Base-by-base conservation (phyloP, 2,888 invertebrate genomes). In the Hoplodrina ambigua region DNA sequence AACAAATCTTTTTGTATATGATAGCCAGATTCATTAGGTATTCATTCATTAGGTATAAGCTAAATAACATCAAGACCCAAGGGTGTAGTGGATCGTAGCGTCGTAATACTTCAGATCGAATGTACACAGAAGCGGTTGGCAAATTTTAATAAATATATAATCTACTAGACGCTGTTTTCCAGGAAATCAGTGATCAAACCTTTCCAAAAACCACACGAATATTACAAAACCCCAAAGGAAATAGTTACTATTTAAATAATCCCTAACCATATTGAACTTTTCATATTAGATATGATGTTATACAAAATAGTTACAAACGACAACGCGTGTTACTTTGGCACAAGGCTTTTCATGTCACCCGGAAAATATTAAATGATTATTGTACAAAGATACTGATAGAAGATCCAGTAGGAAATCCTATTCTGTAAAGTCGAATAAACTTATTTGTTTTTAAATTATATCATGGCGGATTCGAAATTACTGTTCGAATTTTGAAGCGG, bases 271-370 rank as follows among this genome's bases (percentile, higher is more conserved):
- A 65, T 20, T 17, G 50, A 37, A 57, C 61, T 61, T 70, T 63
- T 59, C 70, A 77, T 71, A 59, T 75, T 65, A 54, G 33, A 61
- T 49, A 37, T 52, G 59, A 60, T 69, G 56, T 61, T 58, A 41
- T 46, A 10, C 17, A 13, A 65, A 71, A 77, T 58, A 57, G 56
- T 64, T 67, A 11, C 3, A 19, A 64, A 65, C 52, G 52, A 50
- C 6, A 17, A 8, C 41, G 41, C 2, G 17, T 59, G 44, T 70
- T 56, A n/a, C 19, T 33, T 64, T 60, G 56, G 56, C 19, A 19
- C 17, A 46, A 53, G 44, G 19, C 11, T 71, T 75, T 64, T 71
- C 33, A 57, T 70, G 56, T 54, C 17, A 15, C 1, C 33, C 49
- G n/a, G 49, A 11, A 61, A 72, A 71, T 60, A 7, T 13, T 25